Evolutionary conservation across 2,888 invertebrate species (phyloP).

Genomic region (Acanthosepion pharaonis): DNA sequence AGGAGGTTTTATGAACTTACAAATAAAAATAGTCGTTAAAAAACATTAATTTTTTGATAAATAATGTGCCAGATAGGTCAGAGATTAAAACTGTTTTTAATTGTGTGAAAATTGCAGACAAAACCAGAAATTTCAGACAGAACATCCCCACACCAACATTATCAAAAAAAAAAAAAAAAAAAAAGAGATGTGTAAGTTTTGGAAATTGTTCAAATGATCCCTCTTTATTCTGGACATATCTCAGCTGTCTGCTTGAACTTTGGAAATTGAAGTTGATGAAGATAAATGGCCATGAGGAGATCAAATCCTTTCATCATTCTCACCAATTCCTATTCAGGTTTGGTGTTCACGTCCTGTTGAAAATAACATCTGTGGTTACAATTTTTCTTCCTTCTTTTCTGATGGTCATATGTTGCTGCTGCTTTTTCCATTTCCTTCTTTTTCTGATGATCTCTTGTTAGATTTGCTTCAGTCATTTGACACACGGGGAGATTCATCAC

Average conservation of each 20-base stretch:
- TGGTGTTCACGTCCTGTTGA: not conserved
- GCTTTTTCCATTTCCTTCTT: not conserved
- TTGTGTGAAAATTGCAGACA: too few relatives aligned
- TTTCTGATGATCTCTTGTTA: too few relatives aligned
- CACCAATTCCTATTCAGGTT: too few relatives aligned
- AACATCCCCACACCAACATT: too few relatives aligned
- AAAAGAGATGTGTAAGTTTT: too few relatives aligned
- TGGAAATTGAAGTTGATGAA: not conserved
- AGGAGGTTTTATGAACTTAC: too few relatives aligned
- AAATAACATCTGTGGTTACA: not conserved
- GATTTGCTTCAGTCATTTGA: not conserved
- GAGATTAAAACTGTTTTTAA: too few relatives aligned
- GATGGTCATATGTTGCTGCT: not conserved
- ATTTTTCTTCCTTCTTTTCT: not conserved
- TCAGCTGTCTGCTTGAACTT: not conserved
- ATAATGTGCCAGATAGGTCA: too few relatives aligned
- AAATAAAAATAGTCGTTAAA: too few relatives aligned
- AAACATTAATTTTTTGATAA: too few relatives aligned
- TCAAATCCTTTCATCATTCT: constrained; percentile 6
- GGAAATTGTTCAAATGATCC: not conserved
- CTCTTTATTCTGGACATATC: not conserved
- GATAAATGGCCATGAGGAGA: not conserved
- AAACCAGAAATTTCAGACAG: too few relatives aligned
- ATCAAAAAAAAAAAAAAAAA: too few relatives aligned
- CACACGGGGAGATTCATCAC: not conserved